A percentile compares a stretch with the other conserved stretches of the same genome.
Conservation (phyloP, 2,797 vertebrate species). For the Eptatretus atami region DNA sequence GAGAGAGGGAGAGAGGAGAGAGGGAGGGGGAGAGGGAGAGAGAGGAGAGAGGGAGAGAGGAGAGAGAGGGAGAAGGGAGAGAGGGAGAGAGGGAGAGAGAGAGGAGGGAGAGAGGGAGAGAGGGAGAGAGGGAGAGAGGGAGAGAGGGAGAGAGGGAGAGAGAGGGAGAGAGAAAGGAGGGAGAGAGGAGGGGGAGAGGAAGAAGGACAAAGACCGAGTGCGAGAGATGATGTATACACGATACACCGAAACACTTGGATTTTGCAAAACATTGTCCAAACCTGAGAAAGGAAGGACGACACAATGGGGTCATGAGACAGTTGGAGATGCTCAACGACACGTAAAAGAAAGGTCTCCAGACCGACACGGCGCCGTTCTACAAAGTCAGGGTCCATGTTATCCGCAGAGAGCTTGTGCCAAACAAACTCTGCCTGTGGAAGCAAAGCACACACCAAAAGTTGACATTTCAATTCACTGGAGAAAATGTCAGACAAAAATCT, state of each 20-base stretch:
- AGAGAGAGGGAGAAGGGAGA: not conserved
- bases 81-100: not conserved
- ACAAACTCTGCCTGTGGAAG: conserved; percentile 57
- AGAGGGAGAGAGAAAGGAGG: conserved; percentile 4
- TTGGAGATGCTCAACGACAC: conserved; percentile 46
- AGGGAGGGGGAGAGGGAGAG: conserved; percentile 1
- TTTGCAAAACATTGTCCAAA: conserved; percentile 9
- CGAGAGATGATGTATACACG: not conserved
- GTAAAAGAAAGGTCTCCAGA: conserved; percentile 64
- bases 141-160: no score
- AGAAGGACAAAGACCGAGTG: not conserved
- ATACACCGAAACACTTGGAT: not conserved
- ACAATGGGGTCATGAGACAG: conserved; percentile 57
- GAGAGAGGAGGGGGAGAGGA: conserved; percentile 5
- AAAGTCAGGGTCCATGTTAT: conserved; percentile 94
- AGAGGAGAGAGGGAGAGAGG: conserved; percentile 7
- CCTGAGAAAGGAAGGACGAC: conserved; percentile 54
- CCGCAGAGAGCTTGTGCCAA: conserved; percentile 80
- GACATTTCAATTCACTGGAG: conserved; percentile 6
- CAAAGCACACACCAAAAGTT: conserved; percentile 10
- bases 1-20: no score
- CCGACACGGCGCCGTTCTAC: conserved; percentile 66
- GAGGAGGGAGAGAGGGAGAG: conserved; percentile 8
- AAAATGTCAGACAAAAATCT: conserved; percentile 8
- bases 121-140: not conserved